phyloP scores from a whole-genome alignment of 1,140 invertebrate genomes.

The Pogonus chalceus region DNA sequence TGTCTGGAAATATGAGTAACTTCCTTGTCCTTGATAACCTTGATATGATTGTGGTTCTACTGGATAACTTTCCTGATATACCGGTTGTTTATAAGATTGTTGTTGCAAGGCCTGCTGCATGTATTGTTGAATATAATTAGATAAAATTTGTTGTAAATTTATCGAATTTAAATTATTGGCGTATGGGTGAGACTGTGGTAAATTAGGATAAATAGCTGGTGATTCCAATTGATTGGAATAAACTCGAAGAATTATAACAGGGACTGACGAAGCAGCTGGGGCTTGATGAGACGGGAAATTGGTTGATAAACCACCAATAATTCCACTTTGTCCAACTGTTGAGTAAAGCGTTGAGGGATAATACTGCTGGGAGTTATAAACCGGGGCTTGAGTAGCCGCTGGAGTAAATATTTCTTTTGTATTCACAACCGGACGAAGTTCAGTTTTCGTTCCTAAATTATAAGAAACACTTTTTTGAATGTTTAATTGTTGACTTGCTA shows the following conservation, averaged over 20 bases:
- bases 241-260: constrained; percentile 44
- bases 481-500: constrained; percentile 6
- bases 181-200: constrained; percentile 41
- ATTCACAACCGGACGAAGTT: not conserved
- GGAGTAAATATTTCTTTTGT: not conserved
- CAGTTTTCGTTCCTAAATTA: constrained; percentile 14
- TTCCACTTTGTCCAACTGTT: constrained; percentile 25
- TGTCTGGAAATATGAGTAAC: constrained; percentile 22
- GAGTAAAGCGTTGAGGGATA: constrained; percentile 29
- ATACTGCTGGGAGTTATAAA: constrained; percentile 12
- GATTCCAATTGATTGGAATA: constrained; percentile 44
- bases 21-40: constrained; percentile 11
- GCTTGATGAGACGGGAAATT: constrained; percentile 17
- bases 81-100: constrained; percentile 11
- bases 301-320: constrained; percentile 22
- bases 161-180: constrained; percentile 41
- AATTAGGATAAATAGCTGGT: constrained; percentile 41
- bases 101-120: not conserved
- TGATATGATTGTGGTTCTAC: constrained; percentile 10
- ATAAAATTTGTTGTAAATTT: constrained; percentile 35
- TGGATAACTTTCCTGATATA: constrained; percentile 8
- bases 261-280: constrained; percentile 32
- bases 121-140: constrained; percentile 26
- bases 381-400: not conserved
- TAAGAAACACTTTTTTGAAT: constrained; percentile 18